Evolutionary conservation across 2,888 invertebrate species (phyloP), one percentile per base, ranked within the genome.

Genomic region (Sminthurinus aureus): DNA sequence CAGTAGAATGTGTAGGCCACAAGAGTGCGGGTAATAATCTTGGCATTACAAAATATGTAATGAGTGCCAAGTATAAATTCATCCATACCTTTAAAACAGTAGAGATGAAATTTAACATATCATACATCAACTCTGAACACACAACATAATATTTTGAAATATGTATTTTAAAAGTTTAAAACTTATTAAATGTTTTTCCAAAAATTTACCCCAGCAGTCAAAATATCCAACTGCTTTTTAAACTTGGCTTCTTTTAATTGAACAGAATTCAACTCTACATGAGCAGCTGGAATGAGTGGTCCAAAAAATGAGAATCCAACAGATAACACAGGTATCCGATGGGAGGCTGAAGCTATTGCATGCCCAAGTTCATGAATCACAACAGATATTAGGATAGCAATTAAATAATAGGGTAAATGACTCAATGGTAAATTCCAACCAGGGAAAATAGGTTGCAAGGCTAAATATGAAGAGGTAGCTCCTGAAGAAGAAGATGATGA

Each of bases 71-170:
- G 69, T 88, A 87, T 77, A 88, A 85, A 79, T 88, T 88, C 88
- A 87, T 88, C 88, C 88, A 88, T 20, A 88, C 88, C n/a, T n/a
- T n/a, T n/a, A n/a, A n/a, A 13, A 84, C 85, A 18, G 88, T 87
- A n/a, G 88, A 87, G n/a, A n/a, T n/a, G n/a, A n/a, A n/a, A n/a
- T n/a, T n/a, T n/a, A n/a, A n/a, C n/a, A n/a, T n/a, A n/a, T n/a
- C n/a, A n/a, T n/a, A n/a, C n/a, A n/a, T n/a, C n/a, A n/a, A n/a
- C n/a, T n/a, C n/a, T n/a, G n/a, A n/a, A n/a, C n/a, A n/a, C n/a
- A n/a, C n/a, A n/a, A n/a, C n/a, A n/a, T n/a, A n/a, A n/a, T n/a
- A n/a, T n/a, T n/a, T n/a, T n/a, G n/a, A n/a, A n/a, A n/a, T n/a
- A n/a, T n/a, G n/a, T n/a, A n/a, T n/a, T n/a, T n/a, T n/a, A n/a